Conservation (phyloP, 2,113 vertebrate genomes). For the Neopipo cinnamomea region DNA sequence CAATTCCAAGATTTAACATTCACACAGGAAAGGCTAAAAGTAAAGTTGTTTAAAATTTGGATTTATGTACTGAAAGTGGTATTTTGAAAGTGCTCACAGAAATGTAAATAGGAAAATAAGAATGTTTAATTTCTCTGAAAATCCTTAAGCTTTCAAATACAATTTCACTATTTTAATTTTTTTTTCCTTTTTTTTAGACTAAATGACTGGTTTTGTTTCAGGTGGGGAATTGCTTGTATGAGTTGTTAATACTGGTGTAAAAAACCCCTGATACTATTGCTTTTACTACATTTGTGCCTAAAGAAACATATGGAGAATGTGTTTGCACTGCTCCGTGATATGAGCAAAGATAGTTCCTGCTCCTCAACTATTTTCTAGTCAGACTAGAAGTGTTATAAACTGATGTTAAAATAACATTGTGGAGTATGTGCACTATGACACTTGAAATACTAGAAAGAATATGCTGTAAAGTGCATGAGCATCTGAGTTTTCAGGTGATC, state of each 20-base stretch:
- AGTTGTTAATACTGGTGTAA: not conserved
- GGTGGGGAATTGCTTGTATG: not conserved
- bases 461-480: not conserved
- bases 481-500: not conserved
- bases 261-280: not conserved
- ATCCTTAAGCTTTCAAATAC: not conserved
- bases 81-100: not conserved
- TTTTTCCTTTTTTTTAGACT: not conserved
- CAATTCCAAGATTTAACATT: not conserved
- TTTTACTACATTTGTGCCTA: not conserved
- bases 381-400: not conserved
- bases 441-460: not conserved
- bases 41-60: not conserved
- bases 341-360: not conserved
- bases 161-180: not conserved
- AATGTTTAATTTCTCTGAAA: not conserved
- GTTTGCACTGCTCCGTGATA: not conserved
- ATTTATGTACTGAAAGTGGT: not conserved
- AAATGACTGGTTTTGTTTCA: not conserved
- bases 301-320: not conserved
- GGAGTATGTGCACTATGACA: not conserved
- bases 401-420: not conserved
- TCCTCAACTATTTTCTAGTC: not conserved
- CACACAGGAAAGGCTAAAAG: not conserved
- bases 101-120: not conserved